Evolutionary conservation across 2,113 vertebrate species (phyloP).

Genomic region (Hepsetus odoe): DNA sequence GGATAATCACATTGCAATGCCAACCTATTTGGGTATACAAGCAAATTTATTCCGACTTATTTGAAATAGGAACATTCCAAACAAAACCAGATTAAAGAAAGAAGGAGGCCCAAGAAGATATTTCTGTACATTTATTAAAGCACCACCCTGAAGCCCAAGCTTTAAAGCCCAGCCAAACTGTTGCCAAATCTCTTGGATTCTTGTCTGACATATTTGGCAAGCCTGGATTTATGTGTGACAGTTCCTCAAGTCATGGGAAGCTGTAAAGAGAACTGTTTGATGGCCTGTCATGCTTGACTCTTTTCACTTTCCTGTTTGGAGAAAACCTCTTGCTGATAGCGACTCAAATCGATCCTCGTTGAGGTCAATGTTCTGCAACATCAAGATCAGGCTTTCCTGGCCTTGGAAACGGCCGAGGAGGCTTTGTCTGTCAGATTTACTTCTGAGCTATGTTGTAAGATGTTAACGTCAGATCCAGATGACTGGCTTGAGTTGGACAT

Average conservation of each 20-base stretch:
- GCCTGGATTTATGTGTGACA: neutral
- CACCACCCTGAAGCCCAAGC: no score
- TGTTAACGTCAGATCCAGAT: slow-evolving; percentile 9
- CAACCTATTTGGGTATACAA: no score
- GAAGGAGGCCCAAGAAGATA: no score
- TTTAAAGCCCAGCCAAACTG: no score
- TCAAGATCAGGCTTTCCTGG: neutral
- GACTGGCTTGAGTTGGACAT: slow-evolving; percentile 1
- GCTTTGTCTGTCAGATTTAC: slow-evolving; percentile 13
- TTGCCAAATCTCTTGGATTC: no score
- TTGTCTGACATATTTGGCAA: neutral
- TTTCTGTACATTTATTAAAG: no score
- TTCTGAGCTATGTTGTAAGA: neutral
- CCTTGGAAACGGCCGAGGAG: neutral
- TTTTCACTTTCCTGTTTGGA: slow-evolving; percentile 39
- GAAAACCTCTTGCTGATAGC: neutral
- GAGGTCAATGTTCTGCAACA: neutral
- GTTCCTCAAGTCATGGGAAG: neutral
- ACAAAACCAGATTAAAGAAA: no score
- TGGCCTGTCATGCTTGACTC: slow-evolving; percentile 29
- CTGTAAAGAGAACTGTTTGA: slow-evolving; percentile 19
- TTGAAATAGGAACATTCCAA: no score
- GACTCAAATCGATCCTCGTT: neutral
- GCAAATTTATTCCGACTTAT: no score
- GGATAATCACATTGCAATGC: no score